phyloP scores from a whole-genome alignment of 2,113 vertebrate genomes.

The Epinephelus cyanopodus region DNA sequence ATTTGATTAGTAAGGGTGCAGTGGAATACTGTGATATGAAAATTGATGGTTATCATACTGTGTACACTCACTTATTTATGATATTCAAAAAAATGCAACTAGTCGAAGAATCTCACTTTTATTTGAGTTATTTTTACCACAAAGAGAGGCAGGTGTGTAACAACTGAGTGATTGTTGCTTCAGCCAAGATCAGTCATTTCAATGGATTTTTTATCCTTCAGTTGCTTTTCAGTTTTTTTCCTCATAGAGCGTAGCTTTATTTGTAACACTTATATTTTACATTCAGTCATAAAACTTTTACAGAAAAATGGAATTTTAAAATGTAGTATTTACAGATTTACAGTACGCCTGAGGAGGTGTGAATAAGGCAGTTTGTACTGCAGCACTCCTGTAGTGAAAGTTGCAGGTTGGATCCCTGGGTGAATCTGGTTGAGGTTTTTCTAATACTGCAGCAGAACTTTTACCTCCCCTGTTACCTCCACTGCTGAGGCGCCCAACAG shows the following conservation, averaged over 20 bases:
- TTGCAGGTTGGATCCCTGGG: not conserved
- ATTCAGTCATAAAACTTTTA: not conserved
- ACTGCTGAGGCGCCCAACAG: no score
- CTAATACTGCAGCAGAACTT: no score
- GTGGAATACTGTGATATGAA: no score
- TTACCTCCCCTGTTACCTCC: no score
- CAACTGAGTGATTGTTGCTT: not conserved
- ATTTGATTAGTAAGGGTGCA: not conserved
- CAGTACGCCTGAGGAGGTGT: no score
- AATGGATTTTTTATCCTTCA: not conserved
- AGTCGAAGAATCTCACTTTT: no score
- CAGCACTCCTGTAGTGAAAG: not conserved
- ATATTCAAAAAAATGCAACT: no score
- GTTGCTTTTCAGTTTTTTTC: no score
- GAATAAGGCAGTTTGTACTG: not conserved
- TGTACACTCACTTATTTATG: no score
- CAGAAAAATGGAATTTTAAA: not conserved
- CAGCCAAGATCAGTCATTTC: not conserved
- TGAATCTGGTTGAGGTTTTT: not conserved
- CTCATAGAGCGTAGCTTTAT: no score
- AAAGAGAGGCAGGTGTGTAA: not conserved
- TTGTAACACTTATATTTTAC: not conserved
- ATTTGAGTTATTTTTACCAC: no score
- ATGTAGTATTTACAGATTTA: not conserved
- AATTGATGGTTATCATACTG: no score